Evolutionary conservation across 2,113 vertebrate genomes (phyloP).

Genomic region (Merops nubicus): DNA sequence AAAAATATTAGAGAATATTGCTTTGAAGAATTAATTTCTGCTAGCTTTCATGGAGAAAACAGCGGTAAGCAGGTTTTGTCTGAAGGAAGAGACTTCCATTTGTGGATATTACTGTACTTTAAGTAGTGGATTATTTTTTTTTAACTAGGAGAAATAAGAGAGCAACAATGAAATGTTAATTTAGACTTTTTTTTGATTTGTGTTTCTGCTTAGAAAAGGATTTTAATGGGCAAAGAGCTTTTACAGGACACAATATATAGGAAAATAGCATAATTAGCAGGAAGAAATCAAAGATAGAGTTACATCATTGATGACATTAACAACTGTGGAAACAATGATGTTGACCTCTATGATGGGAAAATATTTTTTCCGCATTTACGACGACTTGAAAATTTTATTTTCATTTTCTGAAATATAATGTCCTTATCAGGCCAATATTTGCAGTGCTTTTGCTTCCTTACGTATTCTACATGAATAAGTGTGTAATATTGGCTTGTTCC

Average conservation of each 20-base stretch:
- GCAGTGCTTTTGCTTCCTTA: background rate
- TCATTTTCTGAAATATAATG: background rate
- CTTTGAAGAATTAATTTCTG: background rate
- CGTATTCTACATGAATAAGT: background rate
- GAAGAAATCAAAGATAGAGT: conserved; percentile 27
- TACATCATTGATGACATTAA: conserved; percentile 34
- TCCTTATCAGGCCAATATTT: background rate
- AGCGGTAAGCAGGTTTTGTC: background rate
- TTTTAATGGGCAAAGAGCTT: conserved; percentile 11
- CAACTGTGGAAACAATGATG: conserved; percentile 25
- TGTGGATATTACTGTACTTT: background rate
- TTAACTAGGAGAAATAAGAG: background rate
- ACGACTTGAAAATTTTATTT: background rate
- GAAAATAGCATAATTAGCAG: conserved; percentile 32
- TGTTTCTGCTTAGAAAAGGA: conserved; percentile 29
- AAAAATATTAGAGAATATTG: background rate
- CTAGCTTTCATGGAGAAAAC: background rate
- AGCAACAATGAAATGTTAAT: background rate
- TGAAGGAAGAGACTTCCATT: background rate
- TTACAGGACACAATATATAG: conserved; percentile 24
- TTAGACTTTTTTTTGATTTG: background rate
- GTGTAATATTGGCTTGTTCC: background rate
- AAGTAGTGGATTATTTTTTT: background rate
- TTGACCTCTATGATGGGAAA: background rate
- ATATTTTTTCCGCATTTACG: background rate